Evolutionary conservation across 1,140 invertebrate species (phyloP).

Genomic region (Penaeus vannamei): DNA sequence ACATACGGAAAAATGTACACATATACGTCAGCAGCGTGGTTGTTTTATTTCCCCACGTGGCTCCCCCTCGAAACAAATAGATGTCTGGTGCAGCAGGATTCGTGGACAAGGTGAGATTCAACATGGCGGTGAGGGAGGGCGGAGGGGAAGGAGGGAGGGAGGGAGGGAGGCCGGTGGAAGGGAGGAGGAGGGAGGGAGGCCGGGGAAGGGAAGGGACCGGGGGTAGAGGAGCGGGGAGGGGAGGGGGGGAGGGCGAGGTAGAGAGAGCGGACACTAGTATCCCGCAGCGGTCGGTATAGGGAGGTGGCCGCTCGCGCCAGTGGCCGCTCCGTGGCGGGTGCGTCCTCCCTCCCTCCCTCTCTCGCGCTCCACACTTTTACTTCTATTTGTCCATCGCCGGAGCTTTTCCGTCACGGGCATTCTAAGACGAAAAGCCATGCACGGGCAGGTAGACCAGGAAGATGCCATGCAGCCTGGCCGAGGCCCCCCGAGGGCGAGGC

Average conservation of each 20-base stretch:
- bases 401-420: neutral
- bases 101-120: slow-evolving; percentile 47
- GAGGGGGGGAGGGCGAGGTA: slow-evolving; percentile 8
- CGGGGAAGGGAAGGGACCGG: neutral
- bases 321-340: slow-evolving; percentile 55
- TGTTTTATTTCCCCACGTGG: neutral
- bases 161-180: neutral
- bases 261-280: slow-evolving; percentile 58
- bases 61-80: neutral
- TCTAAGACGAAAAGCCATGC: neutral
- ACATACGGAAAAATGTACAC: too few relatives aligned
- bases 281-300: slow-evolving; percentile 47
- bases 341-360: slow-evolving; percentile 33
- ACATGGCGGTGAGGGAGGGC: slow-evolving; percentile 55
- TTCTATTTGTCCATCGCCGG: neutral
- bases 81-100: neutral
- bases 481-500: neutral
- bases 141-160: neutral
- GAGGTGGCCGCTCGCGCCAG: slow-evolving; percentile 52
- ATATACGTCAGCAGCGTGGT: too few relatives aligned
- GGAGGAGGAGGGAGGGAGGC: neutral
- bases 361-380: neutral
- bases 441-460: neutral
- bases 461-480: neutral
- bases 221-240: neutral